These are phyloP conservation scores for Ptychodera flava DNA, from an alignment of 35 echinoderm and acorn worm genomes.

Conservation along the genomic window DNA sequence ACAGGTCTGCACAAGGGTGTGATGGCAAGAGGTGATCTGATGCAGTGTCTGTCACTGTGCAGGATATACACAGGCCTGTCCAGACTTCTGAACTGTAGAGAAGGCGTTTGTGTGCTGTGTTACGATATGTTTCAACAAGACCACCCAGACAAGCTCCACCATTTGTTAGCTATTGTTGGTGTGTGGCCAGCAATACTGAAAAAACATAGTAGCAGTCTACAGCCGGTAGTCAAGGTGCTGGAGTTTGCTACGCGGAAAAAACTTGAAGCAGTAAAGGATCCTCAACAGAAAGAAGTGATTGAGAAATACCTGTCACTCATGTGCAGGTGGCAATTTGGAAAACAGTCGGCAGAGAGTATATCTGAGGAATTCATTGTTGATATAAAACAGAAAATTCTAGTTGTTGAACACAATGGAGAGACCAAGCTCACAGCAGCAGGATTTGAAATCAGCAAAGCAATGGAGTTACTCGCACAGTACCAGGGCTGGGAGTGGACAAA, in stretches of 20 bases:
- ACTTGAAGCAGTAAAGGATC: not conserved
- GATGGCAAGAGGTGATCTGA: not conserved
- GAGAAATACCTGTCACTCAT: not conserved
- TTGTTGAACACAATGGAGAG: conserved; percentile 7
- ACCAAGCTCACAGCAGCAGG: conserved; percentile 6
- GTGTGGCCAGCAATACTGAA: conserved; percentile 20
- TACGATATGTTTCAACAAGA: conserved; percentile 22
- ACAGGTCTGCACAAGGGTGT: not conserved
- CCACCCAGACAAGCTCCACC: not conserved
- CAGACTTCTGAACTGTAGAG: not conserved
- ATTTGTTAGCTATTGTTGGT: conserved; percentile 9
- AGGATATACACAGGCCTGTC: not conserved
- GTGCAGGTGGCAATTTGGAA: not conserved
- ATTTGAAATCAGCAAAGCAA: conserved; percentile 36
- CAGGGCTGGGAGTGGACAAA: conserved; percentile 67
- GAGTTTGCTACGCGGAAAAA: not conserved
- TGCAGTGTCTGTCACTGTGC: not conserved
- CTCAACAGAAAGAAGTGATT: not conserved
- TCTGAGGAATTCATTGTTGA: not conserved
- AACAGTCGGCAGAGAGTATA: not conserved
- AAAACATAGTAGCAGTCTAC: not conserved
- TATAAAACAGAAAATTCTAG: not conserved
- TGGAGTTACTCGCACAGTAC: conserved; percentile 30
- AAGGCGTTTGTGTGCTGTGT: conserved; percentile 16
- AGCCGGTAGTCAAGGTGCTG: not conserved